Evolutionary conservation across 2,113 vertebrate species (phyloP), one percentile per base, ranked within the genome.

Genomic region (Rhizomys pruinosus): DNA sequence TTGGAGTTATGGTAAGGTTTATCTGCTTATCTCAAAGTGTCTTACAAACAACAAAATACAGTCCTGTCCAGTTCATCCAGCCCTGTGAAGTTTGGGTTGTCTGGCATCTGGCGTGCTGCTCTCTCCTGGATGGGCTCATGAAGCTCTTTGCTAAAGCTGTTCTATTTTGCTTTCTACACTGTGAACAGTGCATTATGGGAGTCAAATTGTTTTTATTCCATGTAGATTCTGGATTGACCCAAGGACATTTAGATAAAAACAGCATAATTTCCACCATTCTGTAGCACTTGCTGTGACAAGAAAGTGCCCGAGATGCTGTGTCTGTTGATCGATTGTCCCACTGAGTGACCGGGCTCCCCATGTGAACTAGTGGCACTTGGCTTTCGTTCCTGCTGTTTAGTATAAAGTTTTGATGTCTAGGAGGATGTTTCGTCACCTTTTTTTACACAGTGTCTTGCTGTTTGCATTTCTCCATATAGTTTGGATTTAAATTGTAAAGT

Each of bases 1-100:
- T 87, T 74, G 77, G 25, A 20, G 32, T 90, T 89, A 73, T 78
- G 47, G 22, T 86, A 68, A 86, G 37, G 73, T 93, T 44, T n/a
- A 47, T 61, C 23, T 69, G n/a, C 69, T 91, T 25, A 82, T 44
- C 37, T 22, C 15, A 1, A 66, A 94, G 42, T 73, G 27, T n/a
- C 78, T 77, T 69, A 71, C 63, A 91, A 81, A 93, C 44, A 74
- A 29, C 63, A 39, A 84, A 77, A 19, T 69, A 39, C 11, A 61
- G 11, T 34, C 3, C 29, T 44, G 85, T 71, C 22, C 37, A n/a
- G 5, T 88, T 76, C 32, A 29, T 74, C 12, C 64, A 39, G 69
- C 15, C 44, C 71, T 66, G 63, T 89, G 25, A 29, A 1, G 22
- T 86, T 47, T 85, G 5, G 66, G 27, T 79, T 74, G 71, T 63